These are phyloP conservation scores for Euura lappo DNA, from an alignment of 1,140 invertebrate species.

Conservation along the genomic window DNA sequence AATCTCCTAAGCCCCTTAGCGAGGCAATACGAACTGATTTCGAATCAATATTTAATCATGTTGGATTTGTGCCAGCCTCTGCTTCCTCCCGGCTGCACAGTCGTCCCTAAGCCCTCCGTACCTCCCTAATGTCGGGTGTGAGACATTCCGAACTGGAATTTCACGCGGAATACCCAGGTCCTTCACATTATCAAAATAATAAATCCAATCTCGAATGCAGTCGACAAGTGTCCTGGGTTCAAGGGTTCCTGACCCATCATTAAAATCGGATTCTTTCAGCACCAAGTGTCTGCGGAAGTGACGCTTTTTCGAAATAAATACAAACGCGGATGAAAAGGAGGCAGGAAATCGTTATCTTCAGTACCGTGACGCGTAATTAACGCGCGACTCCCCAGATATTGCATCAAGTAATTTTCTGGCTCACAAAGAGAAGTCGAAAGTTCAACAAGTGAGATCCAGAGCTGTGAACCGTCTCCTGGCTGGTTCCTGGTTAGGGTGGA, in stretches of 20 bases:
- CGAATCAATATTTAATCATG: slow-evolving; percentile 40
- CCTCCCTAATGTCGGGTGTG: background rate
- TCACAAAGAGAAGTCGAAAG: slow-evolving; percentile 1
- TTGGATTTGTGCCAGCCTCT: slow-evolving; percentile 15
- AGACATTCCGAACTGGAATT: background rate
- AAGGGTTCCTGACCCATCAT: too few species aligned
- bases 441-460: slow-evolving; percentile 2
- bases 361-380: too few species aligned
- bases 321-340: background rate
- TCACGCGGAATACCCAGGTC: background rate
- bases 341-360: background rate
- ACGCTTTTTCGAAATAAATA: background rate
- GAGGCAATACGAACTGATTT: slow-evolving; percentile 25
- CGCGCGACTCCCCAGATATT: background rate
- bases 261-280: too few species aligned
- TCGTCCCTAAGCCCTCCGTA: too few species aligned
- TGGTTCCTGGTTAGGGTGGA: background rate
- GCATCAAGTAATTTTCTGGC: background rate
- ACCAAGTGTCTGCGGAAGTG: too few species aligned
- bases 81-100: background rate
- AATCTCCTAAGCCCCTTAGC: slow-evolving; percentile 31
- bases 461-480: background rate
- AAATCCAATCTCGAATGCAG: too few species aligned
- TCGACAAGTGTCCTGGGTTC: too few species aligned
- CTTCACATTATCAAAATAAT: too few species aligned